Conservation (phyloP, 2,113 vertebrate genomes). For the Stigmatopora argus region DNA sequence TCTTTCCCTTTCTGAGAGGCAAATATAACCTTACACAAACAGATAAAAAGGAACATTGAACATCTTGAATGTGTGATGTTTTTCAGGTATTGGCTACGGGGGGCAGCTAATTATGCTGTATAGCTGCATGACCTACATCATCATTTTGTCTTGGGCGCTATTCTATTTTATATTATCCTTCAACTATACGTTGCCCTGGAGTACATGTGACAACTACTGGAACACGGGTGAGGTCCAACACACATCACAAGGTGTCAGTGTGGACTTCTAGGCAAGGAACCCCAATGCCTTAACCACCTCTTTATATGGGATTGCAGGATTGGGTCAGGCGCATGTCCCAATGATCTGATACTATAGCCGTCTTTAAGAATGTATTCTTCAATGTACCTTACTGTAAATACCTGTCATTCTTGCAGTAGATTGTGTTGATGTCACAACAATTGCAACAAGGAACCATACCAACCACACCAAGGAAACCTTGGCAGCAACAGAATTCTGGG, state of each 20-base stretch:
- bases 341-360: no score
- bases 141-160: slow-evolving; percentile 85
- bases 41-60: no score
- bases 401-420: slow-evolving; percentile 33
- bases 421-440: slow-evolving; percentile 48
- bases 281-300: no score
- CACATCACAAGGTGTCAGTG: not conserved
- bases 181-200: slow-evolving; percentile 79
- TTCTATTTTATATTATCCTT: slow-evolving; percentile 89
- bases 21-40: no score
- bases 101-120: slow-evolving; percentile 79
- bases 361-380: not conserved
- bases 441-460: slow-evolving; percentile 38
- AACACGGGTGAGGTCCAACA: slow-evolving; percentile 76
- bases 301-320: no score
- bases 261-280: no score
- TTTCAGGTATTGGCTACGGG: slow-evolving; percentile 82
- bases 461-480: slow-evolving; percentile 42
- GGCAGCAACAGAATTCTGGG: slow-evolving; percentile 68
- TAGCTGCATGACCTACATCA: slow-evolving; percentile 80
- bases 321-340: no score
- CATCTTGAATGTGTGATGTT: not conserved
- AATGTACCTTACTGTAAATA: not conserved
- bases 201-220: slow-evolving; percentile 80
- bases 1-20: no score